Base-by-base conservation (phyloP, 2,797 vertebrate genomes). In the Moxostoma hubbsi region DNA sequence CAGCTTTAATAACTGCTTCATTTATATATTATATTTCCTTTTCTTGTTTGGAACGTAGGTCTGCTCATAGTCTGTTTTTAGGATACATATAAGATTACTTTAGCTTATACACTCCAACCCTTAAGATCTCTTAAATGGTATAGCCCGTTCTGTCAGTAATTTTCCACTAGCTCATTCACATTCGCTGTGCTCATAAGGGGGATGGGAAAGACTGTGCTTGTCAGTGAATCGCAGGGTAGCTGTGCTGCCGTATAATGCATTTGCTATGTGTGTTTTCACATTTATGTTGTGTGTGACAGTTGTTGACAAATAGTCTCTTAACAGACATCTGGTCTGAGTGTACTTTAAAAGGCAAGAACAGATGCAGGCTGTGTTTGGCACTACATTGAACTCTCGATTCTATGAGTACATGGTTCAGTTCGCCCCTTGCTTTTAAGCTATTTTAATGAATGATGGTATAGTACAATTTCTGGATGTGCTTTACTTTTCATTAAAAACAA, bases 121-220 rank as follows among this genome's bases (percentile, higher is more conserved):
- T 16, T 63, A 16, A 68, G 8, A 7, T 61, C 16, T 80, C 4
- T 75, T 13, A 65, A 83, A 82, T 86, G 83, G 85, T 86, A 67
- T 64, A 16, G 58, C 6, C 83, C 71, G 10, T 53, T 67, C 24
- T 58, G 63, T 51, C 80, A 76, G 85, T 85, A 83, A 68, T 85
- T 86, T 86, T 86, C 85, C 85, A 83, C 83, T 83, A 46, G 15
- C 63, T 73, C 81, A n/a, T 77, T 71, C 68, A 61, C 64, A 69
- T 70, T 85, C 79, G 79, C 76, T 77, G 74, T 83, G 77, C 70
- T 77, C 67, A 73, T 51, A 55, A 73, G 76, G 70, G 73, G 82
- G 82, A 83, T 70, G 84, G 84, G 77, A 72, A 77, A 18, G 65
- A 59, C 80, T 83, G 84, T 82, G 84, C 80, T 66, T 74, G 73